These are phyloP conservation scores for Scomber colias DNA, from an alignment of 2,113 vertebrate genomes.

Conservation along the genomic window DNA sequence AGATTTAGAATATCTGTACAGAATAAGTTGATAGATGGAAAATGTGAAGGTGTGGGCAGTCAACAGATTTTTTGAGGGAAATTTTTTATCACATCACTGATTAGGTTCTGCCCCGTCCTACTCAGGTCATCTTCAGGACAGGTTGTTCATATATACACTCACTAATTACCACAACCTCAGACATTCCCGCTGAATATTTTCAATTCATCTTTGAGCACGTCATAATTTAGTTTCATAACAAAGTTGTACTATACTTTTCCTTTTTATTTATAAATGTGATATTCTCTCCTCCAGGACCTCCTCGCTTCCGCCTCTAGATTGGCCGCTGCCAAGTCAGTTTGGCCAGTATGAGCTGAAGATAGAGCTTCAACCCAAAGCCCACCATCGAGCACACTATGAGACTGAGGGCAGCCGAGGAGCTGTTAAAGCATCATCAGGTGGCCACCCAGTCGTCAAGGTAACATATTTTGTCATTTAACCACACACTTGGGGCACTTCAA, in stretches of 20 bases:
- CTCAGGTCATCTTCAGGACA: not conserved
- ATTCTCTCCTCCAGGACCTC: conserved; percentile 90
- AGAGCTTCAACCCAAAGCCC: conserved; percentile 97
- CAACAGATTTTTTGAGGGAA: not conserved
- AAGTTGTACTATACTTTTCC: conserved; percentile 18
- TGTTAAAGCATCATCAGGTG: conserved; percentile 94
- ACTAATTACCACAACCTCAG: conserved; percentile 3
- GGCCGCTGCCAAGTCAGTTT: conserved; percentile 95
- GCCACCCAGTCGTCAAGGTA: conserved; percentile 98
- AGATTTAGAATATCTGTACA: too few relatives aligned
- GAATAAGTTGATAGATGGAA: conserved; percentile 10
- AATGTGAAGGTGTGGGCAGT: not conserved
- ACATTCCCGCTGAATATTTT: not conserved
- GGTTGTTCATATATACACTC: conserved; percentile 1
- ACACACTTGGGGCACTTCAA: not conserved
- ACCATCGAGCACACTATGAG: conserved; percentile 99
- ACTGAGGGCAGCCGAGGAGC: conserved; percentile 98
- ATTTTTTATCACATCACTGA: not conserved
- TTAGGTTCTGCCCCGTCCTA: not conserved
- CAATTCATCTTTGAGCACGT: not conserved
- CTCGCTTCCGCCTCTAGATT: conserved; percentile 96
- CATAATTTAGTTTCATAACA: not conserved
- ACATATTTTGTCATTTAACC: conserved; percentile 15
- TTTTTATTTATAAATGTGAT: conserved; percentile 43
- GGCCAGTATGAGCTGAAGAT: conserved; percentile 97